These are phyloP conservation scores for Rachycentron canadum DNA, from an alignment of 2,797 vertebrate genomes.

Conservation along the genomic window DNA sequence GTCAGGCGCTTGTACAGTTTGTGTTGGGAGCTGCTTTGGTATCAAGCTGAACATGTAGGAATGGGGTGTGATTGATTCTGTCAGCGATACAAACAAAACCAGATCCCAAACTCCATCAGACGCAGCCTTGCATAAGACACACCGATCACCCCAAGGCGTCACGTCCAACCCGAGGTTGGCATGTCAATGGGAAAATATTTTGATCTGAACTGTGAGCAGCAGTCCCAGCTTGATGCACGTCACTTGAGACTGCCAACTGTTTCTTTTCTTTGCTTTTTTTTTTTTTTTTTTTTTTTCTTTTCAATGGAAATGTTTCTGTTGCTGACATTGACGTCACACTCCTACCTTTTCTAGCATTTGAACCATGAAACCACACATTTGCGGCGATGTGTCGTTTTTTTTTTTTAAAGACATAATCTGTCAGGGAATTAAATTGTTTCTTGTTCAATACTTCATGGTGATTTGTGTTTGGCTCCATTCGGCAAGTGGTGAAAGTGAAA, in stretches of 20 bases:
- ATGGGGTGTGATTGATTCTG: constrained; percentile 45
- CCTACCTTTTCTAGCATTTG: constrained; percentile 10
- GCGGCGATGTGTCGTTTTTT: background rate
- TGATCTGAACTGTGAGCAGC: constrained; percentile 10
- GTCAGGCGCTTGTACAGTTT: constrained; percentile 16
- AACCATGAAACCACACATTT: background rate
- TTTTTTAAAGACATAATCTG: background rate
- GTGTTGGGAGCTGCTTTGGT: constrained; percentile 13
- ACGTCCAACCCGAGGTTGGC: background rate
- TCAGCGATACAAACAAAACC: constrained; percentile 57
- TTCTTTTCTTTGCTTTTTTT: too few relatives aligned
- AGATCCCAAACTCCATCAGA: constrained; percentile 44
- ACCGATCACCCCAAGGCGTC: background rate
- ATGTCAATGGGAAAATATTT: constrained; percentile 19
- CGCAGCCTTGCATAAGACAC: constrained; percentile 48
- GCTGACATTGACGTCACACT: background rate
- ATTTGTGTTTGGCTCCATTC: constrained; percentile 8
- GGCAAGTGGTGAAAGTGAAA: constrained; percentile 32
- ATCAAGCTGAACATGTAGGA: constrained; percentile 22
- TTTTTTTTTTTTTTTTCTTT: background rate
- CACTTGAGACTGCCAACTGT: background rate
- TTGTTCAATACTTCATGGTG: background rate
- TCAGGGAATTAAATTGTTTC: background rate
- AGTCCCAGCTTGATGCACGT: background rate
- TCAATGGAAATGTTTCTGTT: background rate